These are phyloP conservation scores for Burhinus oedicnemus DNA, from an alignment of 2,113 vertebrate genomes.

Conservation along the genomic window DNA sequence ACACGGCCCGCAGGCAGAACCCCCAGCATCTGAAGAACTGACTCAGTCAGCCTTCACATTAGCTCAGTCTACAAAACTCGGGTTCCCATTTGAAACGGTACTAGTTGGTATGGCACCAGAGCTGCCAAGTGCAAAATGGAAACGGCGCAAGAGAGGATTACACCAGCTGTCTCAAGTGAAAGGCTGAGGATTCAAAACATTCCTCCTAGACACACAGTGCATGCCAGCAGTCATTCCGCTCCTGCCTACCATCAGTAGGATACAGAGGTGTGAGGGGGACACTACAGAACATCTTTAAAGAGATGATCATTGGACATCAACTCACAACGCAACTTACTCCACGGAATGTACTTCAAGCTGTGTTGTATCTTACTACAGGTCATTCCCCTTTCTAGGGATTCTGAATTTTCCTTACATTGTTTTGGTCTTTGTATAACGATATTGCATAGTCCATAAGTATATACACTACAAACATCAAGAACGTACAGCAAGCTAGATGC, in stretches of 20 bases:
- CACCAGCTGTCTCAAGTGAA: background rate
- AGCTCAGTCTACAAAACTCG: background rate
- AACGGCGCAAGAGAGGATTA: background rate
- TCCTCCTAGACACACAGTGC: background rate
- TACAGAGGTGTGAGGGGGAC: background rate
- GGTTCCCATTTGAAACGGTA: background rate
- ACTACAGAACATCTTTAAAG: background rate
- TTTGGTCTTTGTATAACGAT: background rate
- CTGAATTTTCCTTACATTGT: background rate
- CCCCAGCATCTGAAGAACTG: background rate
- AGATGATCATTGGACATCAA: background rate
- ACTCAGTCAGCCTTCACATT: accelerated
- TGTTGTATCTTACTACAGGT: background rate
- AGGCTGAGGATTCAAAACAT: background rate
- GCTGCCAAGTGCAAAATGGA: background rate
- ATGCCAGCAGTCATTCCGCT: background rate
- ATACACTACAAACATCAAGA: background rate
- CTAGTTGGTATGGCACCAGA: background rate
- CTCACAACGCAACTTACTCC: background rate
- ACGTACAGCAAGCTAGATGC: background rate
- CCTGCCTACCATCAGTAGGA: background rate
- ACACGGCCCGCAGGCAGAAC: background rate
- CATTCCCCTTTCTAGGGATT: background rate
- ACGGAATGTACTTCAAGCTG: background rate
- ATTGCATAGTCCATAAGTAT: accelerated